These are phyloP conservation scores for Agrotis clavis DNA, from an alignment of 2,888 invertebrate species.

Conservation along the genomic window DNA sequence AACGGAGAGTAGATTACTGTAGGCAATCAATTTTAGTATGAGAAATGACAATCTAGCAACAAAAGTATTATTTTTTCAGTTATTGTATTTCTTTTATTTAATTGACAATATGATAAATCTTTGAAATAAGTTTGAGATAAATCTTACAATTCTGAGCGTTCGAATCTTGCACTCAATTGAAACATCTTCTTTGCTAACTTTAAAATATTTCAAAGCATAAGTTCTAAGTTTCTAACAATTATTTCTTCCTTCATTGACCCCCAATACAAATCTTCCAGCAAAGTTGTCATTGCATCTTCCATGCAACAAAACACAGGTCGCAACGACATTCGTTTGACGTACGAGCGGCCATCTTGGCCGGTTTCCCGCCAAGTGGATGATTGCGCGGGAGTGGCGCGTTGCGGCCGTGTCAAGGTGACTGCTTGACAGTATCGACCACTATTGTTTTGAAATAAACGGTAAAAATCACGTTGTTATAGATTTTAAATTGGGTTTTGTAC, in stretches of 20 bases:
- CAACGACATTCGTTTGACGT: constrained; percentile 55
- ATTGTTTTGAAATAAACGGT: constrained; percentile 61
- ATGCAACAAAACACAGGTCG: constrained; percentile 55
- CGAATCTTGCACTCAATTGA: background rate
- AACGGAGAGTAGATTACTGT: background rate
- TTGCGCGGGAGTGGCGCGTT: constrained; percentile 78
- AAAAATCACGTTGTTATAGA: constrained; percentile 14
- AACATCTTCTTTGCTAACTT: background rate
- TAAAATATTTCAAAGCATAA: background rate
- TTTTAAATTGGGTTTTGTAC: background rate
- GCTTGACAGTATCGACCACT: constrained; percentile 71
- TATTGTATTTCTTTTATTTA: no score
- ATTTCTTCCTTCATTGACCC: constrained; percentile 3
- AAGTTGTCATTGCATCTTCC: constrained; percentile 46
- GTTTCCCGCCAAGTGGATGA: constrained; percentile 86
- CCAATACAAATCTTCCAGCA: constrained; percentile 27
- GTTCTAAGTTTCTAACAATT: background rate
- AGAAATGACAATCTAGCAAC: no score
- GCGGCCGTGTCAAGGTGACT: constrained; percentile 83
- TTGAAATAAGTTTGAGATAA: no score
- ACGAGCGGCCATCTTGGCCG: constrained; percentile 81
- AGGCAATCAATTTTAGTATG: background rate
- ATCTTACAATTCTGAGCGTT: no score
- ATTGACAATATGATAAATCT: no score
- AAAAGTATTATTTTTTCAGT: no score